Percentiles rank a stretch among this genome's conserved stretches.
These are phyloP conservation scores for Lymantria monacha DNA, from an alignment of 2,888 invertebrate species.

Conservation along the genomic window DNA sequence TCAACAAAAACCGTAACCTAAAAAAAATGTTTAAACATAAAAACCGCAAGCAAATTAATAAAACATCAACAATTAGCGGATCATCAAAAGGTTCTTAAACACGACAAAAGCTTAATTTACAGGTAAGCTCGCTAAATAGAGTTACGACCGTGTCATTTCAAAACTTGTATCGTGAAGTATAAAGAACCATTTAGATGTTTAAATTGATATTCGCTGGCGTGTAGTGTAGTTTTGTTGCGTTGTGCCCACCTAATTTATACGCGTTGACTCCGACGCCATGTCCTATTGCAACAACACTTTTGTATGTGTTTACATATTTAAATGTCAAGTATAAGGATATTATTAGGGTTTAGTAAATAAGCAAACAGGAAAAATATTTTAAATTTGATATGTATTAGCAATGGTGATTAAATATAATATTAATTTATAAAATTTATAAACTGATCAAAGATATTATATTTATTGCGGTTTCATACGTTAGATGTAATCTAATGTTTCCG, in stretches of 20 bases:
- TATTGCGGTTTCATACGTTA: neutral
- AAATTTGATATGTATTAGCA: neutral
- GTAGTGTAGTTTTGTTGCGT: constrained; percentile 69
- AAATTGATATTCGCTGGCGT: constrained; percentile 61
- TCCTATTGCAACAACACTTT: constrained; percentile 55
- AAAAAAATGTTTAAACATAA: neutral
- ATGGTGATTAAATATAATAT: neutral
- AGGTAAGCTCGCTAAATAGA: constrained; percentile 1
- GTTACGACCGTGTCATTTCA: constrained; percentile 4
- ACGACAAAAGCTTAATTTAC: constrained; percentile 2
- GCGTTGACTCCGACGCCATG: constrained; percentile 68
- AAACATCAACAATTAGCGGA: neutral
- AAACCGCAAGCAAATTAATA: constrained; percentile 1
- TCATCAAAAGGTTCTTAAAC: constrained; percentile 2
- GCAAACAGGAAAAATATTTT: neutral
- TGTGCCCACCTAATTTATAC: constrained; percentile 74
- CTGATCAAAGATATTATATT: neutral
- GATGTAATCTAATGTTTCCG: neutral
- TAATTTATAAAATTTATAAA: neutral
- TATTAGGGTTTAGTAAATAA: constrained; percentile 5
- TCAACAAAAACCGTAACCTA: neutral
- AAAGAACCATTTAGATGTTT: constrained; percentile 62
- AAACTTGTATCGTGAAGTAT: constrained; percentile 42
- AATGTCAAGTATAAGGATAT: constrained; percentile 24
- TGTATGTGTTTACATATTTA: constrained; percentile 40